phyloP scores from a whole-genome alignment of 2,113 vertebrate genomes.

The Myiozetetes cayanensis region DNA sequence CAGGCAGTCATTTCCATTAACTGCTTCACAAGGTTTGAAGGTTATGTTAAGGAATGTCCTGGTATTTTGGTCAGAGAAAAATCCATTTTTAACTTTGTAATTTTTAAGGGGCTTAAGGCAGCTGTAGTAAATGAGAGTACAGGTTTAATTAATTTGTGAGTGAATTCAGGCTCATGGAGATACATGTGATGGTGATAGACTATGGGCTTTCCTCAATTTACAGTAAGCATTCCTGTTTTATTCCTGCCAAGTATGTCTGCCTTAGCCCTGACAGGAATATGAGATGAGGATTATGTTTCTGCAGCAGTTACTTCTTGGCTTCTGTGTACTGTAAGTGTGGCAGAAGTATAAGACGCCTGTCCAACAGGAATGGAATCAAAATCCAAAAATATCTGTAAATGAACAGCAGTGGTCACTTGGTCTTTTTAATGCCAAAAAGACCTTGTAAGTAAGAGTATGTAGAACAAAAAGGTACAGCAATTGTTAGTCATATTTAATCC shows the following conservation, averaged over 20 bases:
- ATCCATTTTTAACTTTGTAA: background rate
- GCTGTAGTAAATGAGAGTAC: background rate
- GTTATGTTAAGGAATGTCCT: background rate
- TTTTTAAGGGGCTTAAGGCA: background rate
- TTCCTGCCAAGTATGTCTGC: background rate
- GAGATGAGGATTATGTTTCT: constrained; percentile 27
- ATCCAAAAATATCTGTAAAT: background rate
- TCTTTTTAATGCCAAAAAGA: background rate
- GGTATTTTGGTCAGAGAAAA: background rate
- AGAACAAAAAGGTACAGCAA: background rate
- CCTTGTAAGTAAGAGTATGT: background rate
- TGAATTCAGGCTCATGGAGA: background rate
- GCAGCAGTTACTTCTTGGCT: background rate
- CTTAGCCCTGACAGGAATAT: background rate
- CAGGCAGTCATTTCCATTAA: background rate
- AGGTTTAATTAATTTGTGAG: background rate
- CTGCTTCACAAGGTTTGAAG: background rate
- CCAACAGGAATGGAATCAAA: background rate
- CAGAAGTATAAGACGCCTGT: background rate
- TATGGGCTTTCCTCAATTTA: background rate
- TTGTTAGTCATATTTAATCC: background rate
- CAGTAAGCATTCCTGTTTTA: background rate
- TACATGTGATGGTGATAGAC: background rate
- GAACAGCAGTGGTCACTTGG: background rate
- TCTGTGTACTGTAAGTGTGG: background rate